phyloP scores from a whole-genome alignment of 2,113 vertebrate species.

The Gadus macrocephalus region DNA sequence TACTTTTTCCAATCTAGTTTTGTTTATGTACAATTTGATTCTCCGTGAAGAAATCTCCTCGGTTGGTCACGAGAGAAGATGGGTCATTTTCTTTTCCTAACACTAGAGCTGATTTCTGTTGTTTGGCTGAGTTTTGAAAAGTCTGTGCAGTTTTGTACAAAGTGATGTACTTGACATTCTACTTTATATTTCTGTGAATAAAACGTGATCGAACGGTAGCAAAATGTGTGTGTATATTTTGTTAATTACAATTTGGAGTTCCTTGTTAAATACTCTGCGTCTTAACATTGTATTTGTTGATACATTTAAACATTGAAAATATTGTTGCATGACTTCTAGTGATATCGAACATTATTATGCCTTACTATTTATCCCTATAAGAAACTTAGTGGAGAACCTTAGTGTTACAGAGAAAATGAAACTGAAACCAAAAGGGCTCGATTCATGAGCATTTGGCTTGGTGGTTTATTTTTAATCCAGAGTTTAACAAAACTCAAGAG shows the following conservation, averaged over 20 bases:
- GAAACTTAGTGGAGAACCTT: no score
- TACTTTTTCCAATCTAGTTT: slow-evolving; percentile 55
- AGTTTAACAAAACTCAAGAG: no score
- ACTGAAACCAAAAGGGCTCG: no score
- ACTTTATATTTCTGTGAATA: slow-evolving; percentile 82
- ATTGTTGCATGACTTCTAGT: no score
- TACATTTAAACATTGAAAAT: no score
- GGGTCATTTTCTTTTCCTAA: slow-evolving; percentile 50
- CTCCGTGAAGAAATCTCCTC: slow-evolving; percentile 44
- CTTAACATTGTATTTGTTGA: not conserved
- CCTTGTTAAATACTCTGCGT: not conserved
- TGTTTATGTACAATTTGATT: slow-evolving; percentile 55
- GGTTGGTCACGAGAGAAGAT: slow-evolving; percentile 38
- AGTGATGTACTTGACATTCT: slow-evolving; percentile 76
- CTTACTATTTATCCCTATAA: no score
- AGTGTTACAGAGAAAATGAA: no score
- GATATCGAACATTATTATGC: no score
- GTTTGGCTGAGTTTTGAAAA: slow-evolving; percentile 69
- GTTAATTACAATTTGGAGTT: not conserved
- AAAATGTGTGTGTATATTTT: slow-evolving; percentile 19
- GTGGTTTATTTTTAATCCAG: no score
- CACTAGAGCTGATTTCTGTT: slow-evolving; percentile 52
- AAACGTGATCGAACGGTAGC: slow-evolving; percentile 62
- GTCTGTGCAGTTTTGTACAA: slow-evolving; percentile 79
- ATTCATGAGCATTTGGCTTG: no score